phyloP scores from a whole-genome alignment of 2,797 vertebrate genomes.

The Hafferia zeledoni region DNA sequence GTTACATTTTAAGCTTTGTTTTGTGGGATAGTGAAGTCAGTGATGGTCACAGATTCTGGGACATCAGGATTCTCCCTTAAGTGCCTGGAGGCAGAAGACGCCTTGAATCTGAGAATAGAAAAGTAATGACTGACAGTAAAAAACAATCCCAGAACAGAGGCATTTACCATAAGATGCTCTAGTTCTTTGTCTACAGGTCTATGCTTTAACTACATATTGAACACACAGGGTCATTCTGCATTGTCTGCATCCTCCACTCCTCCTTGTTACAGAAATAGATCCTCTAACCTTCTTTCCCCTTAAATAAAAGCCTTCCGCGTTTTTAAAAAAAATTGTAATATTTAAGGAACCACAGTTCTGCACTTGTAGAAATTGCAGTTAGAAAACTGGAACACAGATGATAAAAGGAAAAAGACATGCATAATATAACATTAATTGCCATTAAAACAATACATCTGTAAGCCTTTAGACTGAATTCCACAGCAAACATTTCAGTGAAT shows the following conservation, averaged over 20 bases:
- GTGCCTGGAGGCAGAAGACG: background rate
- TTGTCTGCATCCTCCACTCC: slow-evolving; percentile 37
- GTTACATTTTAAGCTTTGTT: background rate
- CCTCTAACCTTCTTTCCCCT: slow-evolving; percentile 47
- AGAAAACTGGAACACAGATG: slow-evolving; percentile 56
- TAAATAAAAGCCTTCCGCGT: slow-evolving; percentile 56
- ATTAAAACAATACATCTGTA: slow-evolving; percentile 47
- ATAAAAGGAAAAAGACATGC: slow-evolving; percentile 41
- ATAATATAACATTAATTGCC: slow-evolving; percentile 55
- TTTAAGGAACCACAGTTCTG: slow-evolving; percentile 57
- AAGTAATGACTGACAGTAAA: slow-evolving; percentile 29
- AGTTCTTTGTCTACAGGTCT: background rate
- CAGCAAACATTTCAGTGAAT: background rate
- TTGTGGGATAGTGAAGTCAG: background rate
- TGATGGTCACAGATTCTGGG: background rate
- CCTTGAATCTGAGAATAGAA: slow-evolving; percentile 3
- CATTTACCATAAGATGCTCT: background rate
- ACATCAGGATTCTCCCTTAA: background rate
- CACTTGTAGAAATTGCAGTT: slow-evolving; percentile 49
- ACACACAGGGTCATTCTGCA: slow-evolving; percentile 16
- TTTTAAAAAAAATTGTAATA: background rate
- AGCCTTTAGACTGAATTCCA: slow-evolving; percentile 34
- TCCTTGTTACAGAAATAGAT: slow-evolving; percentile 62
- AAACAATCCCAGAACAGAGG: background rate
- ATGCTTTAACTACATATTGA: background rate